Percentiles rank a stretch among this genome's conserved stretches.
These are phyloP conservation scores for Aspidapion aeneum DNA, from an alignment of 2,888 invertebrate species.

Conservation along the genomic window DNA sequence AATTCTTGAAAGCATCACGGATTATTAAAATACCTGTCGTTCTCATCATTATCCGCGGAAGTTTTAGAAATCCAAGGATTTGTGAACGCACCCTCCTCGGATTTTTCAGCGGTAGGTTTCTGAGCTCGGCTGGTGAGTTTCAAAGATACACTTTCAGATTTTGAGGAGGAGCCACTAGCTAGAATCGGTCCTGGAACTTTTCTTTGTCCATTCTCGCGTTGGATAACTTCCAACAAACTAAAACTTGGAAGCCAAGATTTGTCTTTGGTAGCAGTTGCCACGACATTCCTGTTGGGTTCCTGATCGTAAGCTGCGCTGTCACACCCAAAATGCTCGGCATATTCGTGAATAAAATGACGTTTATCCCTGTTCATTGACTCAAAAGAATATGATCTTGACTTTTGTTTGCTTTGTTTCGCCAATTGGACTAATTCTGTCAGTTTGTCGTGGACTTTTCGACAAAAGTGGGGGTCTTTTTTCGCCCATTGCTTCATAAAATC, in stretches of 20 bases:
- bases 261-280: constrained; percentile 71
- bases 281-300: constrained; percentile 93
- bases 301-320: constrained; percentile 92
- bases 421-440: constrained; percentile 81
- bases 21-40: neutral
- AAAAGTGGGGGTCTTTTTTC: constrained; percentile 76
- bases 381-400: constrained; percentile 68
- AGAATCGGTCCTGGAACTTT: constrained; percentile 69
- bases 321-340: constrained; percentile 92
- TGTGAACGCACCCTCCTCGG: neutral
- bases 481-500: constrained; percentile 82
- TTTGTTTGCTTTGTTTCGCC: constrained; percentile 71
- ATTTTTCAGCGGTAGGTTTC: neutral
- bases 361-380: constrained; percentile 92
- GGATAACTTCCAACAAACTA: constrained; percentile 76
- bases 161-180: constrained; percentile 29
- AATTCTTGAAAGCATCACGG: neutral
- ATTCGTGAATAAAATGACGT: constrained; percentile 88
- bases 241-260: constrained; percentile 83
- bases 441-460: constrained; percentile 77
- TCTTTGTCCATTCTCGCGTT: constrained; percentile 74
- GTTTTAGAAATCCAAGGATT: neutral
- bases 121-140: constrained; percentile 20
- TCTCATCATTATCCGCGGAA: neutral
- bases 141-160: constrained; percentile 40